phyloP scores from a whole-genome alignment of 64 coral and sea anemone species.

The Astreopora myriophthalma region DNA sequence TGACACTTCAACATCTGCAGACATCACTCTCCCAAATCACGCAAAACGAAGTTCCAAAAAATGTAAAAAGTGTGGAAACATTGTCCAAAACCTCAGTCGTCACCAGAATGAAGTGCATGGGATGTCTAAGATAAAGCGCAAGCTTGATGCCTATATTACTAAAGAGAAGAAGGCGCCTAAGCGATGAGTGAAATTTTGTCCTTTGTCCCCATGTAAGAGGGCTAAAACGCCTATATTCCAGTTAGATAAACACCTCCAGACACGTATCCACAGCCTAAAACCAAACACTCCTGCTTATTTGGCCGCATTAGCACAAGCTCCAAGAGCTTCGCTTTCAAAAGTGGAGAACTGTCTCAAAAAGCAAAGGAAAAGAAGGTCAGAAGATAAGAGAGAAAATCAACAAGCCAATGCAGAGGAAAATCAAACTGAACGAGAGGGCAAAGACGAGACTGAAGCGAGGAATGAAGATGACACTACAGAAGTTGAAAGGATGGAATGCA shows the following conservation, averaged over 20 bases:
- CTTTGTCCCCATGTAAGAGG: constrained; percentile 61
- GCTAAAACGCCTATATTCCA: constrained; percentile 22
- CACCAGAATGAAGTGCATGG: constrained; percentile 51
- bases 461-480: constrained; percentile 22
- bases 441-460: constrained; percentile 34
- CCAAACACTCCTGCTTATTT: constrained; percentile 28
- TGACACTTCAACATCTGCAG: constrained; percentile 7
- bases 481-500: not conserved
- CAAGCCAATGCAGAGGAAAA: constrained; percentile 14
- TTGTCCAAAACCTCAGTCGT: constrained; percentile 47
- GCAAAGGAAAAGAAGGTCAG: constrained; percentile 12
- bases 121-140: constrained; percentile 36
- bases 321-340: constrained; percentile 6
- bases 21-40: constrained; percentile 34
- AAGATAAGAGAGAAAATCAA: constrained; percentile 5
- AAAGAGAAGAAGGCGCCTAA: constrained; percentile 47
- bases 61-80: constrained; percentile 33
- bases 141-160: constrained; percentile 55
- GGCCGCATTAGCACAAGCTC: constrained; percentile 18
- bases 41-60: constrained; percentile 2
- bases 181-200: constrained; percentile 51
- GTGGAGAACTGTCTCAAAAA: not conserved
- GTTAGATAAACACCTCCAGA: constrained; percentile 56
- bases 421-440: not conserved
- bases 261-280: constrained; percentile 37